Conservation (phyloP, 2,888 invertebrate species). For the Artemia sinica region DNA sequence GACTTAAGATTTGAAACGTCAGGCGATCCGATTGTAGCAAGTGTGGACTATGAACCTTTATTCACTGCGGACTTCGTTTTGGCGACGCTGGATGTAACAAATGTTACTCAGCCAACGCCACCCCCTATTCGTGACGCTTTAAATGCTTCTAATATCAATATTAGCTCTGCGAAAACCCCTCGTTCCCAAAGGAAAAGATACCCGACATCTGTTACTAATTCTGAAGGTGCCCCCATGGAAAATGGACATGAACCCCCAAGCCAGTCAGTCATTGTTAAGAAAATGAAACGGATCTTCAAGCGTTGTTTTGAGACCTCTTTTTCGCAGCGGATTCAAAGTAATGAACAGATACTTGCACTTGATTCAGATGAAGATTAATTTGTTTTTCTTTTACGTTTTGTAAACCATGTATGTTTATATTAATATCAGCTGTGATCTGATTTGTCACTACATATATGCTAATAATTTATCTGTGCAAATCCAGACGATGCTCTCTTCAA, state of each 20-base stretch:
- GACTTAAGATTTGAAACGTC: constrained; percentile 1
- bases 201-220: background rate
- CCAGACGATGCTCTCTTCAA: too few species aligned
- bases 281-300: background rate
- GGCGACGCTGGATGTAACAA: constrained; percentile 6
- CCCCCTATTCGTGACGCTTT: background rate
- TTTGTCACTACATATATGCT: too few species aligned
- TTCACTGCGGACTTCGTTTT: constrained; percentile 1
- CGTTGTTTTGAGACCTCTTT: constrained; percentile 7
- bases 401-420: too few species aligned
- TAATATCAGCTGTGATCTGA: too few species aligned
- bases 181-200: background rate
- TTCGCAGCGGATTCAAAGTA: background rate
- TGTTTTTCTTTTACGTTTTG: too few species aligned
- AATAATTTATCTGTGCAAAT: too few species aligned
- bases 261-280: background rate
- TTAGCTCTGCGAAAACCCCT: background rate
- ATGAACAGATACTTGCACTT: background rate
- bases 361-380: constrained; percentile 5
- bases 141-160: constrained; percentile 5
- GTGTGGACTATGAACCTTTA: constrained; percentile 4
- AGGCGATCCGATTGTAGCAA: constrained; percentile 1
- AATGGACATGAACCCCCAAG: background rate
- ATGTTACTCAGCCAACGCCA: constrained; percentile 10
- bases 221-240: background rate